These are phyloP conservation scores for Tribolium freemani DNA, from an alignment of 2,888 invertebrate genomes.

Conservation along the genomic window DNA sequence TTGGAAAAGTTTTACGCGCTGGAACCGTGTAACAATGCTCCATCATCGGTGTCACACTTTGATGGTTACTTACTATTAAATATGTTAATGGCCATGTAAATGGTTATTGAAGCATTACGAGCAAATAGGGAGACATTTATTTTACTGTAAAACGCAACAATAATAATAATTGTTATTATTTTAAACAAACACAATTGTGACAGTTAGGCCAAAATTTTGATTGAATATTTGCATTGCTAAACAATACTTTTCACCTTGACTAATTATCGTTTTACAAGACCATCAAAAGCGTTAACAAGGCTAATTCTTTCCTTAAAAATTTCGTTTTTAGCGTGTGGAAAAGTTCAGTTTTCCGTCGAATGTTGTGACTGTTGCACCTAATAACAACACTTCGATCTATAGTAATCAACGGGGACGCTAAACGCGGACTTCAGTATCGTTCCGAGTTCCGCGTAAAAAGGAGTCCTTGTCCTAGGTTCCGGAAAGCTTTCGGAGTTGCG, in stretches of 20 bases:
- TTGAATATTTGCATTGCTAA: no score
- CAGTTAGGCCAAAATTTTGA: no score
- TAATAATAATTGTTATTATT: not conserved
- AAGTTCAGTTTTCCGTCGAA: not conserved
- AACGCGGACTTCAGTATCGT: constrained; percentile 11
- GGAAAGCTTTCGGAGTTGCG: not conserved
- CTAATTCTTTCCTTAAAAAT: no score
- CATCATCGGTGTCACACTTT: not conserved
- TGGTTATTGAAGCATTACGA: constrained; percentile 5
- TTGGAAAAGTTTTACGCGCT: not conserved
- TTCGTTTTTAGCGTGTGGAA: no score
- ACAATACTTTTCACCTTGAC: no score
- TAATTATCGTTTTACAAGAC: no score
- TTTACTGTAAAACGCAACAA: not conserved
- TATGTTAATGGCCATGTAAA: constrained; percentile 17
- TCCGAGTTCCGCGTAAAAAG: constrained; percentile 7
- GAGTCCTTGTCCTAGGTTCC: not conserved
- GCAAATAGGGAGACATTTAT: not conserved
- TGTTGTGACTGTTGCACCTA: constrained; percentile 12
- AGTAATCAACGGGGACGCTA: not conserved
- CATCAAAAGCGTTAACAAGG: no score
- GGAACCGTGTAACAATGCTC: not conserved
- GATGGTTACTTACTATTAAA: not conserved
- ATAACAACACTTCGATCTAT: constrained; percentile 21
- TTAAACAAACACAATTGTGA: no score